phyloP scores from a whole-genome alignment of 1,140 invertebrate species.

The Drosophila quadrilineata region DNA sequence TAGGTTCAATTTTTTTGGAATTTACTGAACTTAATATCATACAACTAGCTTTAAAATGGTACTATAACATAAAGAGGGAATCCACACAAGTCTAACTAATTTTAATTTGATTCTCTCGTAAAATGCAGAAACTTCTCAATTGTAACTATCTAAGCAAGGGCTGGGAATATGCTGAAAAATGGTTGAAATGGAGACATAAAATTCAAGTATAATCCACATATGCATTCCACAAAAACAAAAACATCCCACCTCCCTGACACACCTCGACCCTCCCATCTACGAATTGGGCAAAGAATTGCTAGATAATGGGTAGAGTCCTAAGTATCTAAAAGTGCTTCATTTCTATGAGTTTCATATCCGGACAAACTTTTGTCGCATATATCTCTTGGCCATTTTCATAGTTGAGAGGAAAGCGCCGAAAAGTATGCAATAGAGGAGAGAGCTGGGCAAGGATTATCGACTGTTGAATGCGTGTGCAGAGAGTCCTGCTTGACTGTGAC shows the following conservation, averaged over 20 bases:
- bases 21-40: no score
- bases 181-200: neutral
- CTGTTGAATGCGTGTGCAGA: constrained; percentile 27
- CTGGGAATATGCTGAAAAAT: neutral
- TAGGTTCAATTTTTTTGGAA: no score
- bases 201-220: neutral
- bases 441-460: neutral
- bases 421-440: neutral
- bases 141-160: neutral
- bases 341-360: constrained; percentile 53
- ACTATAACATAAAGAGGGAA: no score
- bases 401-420: constrained; percentile 27
- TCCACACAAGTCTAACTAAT: no score
- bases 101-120: neutral
- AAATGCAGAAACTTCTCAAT: neutral
- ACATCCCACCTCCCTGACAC: neutral
- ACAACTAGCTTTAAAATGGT: no score
- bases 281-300: constrained; percentile 7
- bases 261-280: no score
- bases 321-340: constrained; percentile 34
- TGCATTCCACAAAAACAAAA: neutral
- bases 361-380: constrained; percentile 49
- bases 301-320: constrained; percentile 15
- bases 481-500: constrained; percentile 8
- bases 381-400: constrained; percentile 34